Conservation (phyloP, 2,113 vertebrate genomes). For the Cyanoderma ruficeps region DNA sequence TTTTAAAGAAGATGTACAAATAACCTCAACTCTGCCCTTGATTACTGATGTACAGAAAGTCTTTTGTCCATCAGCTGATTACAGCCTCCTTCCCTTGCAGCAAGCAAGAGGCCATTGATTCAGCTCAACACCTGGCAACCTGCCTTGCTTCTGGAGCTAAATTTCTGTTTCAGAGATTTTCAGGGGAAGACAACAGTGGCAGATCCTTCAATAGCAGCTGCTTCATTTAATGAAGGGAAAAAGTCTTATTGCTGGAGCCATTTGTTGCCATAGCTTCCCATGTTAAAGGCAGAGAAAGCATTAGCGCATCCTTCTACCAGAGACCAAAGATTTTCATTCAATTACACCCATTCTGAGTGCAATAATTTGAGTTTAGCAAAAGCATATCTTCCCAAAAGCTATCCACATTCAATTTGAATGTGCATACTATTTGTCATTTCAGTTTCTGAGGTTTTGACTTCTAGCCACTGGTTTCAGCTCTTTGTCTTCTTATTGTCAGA, state of each 20-base stretch:
- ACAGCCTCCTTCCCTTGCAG: background rate
- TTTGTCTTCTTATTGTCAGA: background rate
- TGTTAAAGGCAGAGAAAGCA: conserved; percentile 9
- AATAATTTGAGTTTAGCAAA: background rate
- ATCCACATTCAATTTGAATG: background rate
- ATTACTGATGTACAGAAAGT: background rate
- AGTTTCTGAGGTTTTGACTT: background rate
- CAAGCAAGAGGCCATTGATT: background rate
- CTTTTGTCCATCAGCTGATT: background rate
- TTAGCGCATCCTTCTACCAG: background rate
- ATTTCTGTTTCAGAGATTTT: background rate
- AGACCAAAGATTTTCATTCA: conserved; percentile 3
- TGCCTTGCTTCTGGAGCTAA: background rate
- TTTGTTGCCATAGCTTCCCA: conserved; percentile 37
- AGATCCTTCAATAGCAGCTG: background rate
- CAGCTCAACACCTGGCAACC: background rate
- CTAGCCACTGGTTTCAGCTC: background rate
- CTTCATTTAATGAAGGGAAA: background rate
- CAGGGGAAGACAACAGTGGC: background rate
- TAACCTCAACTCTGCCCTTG: background rate
- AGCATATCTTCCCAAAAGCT: background rate
- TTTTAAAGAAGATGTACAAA: background rate
- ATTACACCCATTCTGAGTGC: background rate
- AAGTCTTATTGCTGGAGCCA: background rate
- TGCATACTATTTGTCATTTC: background rate